phyloP scores from a whole-genome alignment of 2,113 vertebrate genomes.

The Ctenomys sociabilis region DNA sequence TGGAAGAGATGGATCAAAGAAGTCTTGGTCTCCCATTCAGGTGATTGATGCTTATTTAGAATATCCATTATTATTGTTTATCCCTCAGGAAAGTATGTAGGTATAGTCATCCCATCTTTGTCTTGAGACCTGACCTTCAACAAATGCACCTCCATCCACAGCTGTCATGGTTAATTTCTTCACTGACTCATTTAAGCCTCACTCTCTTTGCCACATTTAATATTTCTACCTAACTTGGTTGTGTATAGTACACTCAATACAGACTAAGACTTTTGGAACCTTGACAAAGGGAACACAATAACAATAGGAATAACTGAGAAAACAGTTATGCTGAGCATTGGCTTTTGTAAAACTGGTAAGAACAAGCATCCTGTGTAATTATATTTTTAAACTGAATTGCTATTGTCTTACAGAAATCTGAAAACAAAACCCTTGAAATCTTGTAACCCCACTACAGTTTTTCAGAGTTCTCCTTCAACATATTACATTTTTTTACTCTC shows the following conservation, averaged over 20 bases:
- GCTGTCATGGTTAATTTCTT: not conserved
- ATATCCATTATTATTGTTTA: not conserved
- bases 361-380: not conserved
- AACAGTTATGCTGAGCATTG: not conserved
- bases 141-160: not conserved
- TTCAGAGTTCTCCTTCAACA: slow-evolving; percentile 83
- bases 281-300: not conserved
- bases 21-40: not conserved
- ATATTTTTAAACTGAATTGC: not conserved
- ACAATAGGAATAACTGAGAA: not conserved
- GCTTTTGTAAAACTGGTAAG: not conserved
- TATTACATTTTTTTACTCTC: slow-evolving; percentile 86
- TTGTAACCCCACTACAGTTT: not conserved
- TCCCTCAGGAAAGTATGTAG: no score
- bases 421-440: slow-evolving; percentile 13
- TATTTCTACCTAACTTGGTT: not conserved
- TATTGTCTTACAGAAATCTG: not conserved
- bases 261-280: slow-evolving; percentile 22
- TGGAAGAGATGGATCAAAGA: not conserved
- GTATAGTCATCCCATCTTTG: not conserved
- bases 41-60: not conserved
- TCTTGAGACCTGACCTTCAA: not conserved
- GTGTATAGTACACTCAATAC: not conserved
- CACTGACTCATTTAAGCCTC: not conserved
- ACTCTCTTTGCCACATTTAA: not conserved